These are phyloP conservation scores for Lagorchestes hirsutus DNA, from an alignment of 2,797 vertebrate genomes.

Conservation along the genomic window DNA sequence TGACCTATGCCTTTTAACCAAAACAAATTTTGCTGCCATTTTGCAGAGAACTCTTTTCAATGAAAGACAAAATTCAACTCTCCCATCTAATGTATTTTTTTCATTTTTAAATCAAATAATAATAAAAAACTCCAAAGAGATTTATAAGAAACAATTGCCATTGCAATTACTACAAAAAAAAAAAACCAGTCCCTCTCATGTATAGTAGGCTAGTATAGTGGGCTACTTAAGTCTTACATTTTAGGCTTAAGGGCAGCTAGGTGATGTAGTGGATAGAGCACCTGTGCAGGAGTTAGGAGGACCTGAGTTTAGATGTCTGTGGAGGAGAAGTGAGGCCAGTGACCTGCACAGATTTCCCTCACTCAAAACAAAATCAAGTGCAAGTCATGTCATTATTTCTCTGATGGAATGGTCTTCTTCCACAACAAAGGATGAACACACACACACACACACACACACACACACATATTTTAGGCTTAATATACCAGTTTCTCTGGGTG, in stretches of 20 bases:
- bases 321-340: no score
- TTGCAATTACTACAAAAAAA: neutral
- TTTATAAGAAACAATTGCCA: neutral
- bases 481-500: neutral
- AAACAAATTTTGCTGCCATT: slow-evolving; percentile 24
- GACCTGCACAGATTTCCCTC: no score
- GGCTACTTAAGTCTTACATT: neutral
- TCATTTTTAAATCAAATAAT: neutral
- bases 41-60: neutral
- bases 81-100: neutral
- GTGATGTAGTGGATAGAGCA: no score
- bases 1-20: neutral
- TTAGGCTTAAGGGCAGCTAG: no score
- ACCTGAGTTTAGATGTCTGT: no score
- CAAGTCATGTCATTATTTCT: no score
- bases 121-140: neutral
- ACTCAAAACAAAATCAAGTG: no score
- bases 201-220: no score
- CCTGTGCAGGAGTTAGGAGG: no score
- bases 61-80: slow-evolving; percentile 1
- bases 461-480: neutral
- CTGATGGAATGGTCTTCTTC: no score
- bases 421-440: no score
- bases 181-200: neutral
- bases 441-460: neutral